Conservation (phyloP, 2,797 vertebrate genomes). For the Halcyon chelicuti region DNA sequence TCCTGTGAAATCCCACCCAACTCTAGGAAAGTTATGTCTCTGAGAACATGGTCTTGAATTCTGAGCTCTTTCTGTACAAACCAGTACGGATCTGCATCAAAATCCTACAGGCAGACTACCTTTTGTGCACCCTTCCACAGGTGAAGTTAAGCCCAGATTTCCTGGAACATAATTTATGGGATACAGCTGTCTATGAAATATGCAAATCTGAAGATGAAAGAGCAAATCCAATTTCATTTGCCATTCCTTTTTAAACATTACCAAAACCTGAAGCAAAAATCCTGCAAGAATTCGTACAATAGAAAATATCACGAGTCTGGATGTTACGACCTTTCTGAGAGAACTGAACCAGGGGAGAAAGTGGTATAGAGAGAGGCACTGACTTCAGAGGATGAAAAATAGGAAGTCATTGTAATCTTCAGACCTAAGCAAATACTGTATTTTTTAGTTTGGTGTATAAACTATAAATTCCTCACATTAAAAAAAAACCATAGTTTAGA, state of each 20-base stretch:
- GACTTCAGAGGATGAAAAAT: background rate
- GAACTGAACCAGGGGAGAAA: background rate
- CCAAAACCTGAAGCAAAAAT: background rate
- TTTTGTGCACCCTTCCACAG: background rate
- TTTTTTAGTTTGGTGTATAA: background rate
- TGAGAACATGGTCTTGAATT: background rate
- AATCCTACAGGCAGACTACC: background rate
- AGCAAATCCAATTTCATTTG: background rate
- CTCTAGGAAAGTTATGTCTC: background rate
- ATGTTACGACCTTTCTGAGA: background rate
- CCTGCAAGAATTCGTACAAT: background rate
- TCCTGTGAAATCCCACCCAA: background rate
- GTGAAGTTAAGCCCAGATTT: background rate
- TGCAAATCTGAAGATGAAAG: background rate
- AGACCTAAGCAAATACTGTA: background rate
- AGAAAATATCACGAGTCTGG: background rate
- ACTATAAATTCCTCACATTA: background rate
- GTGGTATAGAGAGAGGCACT: background rate
- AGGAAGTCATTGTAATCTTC: background rate
- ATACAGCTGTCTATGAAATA: background rate
- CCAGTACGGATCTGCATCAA: fast-evolving
- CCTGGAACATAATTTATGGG: background rate
- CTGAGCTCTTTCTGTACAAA: background rate
- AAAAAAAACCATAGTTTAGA: background rate
- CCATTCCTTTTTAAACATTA: background rate